Base-by-base conservation (phyloP, 1,140 invertebrate species). In the Heliothis virescens region DNA sequence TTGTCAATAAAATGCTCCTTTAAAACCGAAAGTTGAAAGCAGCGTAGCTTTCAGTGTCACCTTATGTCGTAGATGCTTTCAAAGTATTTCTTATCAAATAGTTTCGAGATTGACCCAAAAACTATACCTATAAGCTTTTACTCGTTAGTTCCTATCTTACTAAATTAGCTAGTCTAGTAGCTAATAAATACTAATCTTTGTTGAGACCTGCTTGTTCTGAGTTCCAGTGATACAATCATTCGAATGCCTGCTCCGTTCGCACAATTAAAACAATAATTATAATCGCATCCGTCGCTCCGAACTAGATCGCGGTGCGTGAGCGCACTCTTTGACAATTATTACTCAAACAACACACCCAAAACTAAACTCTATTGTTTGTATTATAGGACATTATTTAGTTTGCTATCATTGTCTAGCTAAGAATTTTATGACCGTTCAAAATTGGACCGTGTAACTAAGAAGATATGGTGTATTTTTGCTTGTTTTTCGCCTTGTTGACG, bases 221-320 rank as follows among this genome's bases (percentile, higher is more conserved):
- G 48, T 53, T 26, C 48, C 67, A 71, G 13, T 21, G 13, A 13
- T 15, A 50, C n/a, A 52, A 15, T 52, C 67, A 71, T 12, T n/a
- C 41, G 47, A 16, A 71, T 71, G 48, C 67, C 67, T 18, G 48
- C 16, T 47, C 12, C 16, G 48, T 71, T 71, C 67, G 67, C 67
- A 71, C 67, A 71, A 71, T 71, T 71, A 71, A 71, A 71, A 71
- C 67, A 71, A 71, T 71, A 11, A 71, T 71, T 29, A 71, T 71
- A 53, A 71, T 71, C 48, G 16, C 48, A 71, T n/a, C 21, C 67
- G 48, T 50, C 9, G 67, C 48, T 52, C 15, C 48, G 0, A 71
- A 71, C 48, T 71, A 71, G 67, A 71, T 18, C 67, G 67, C 67
- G 9, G 48, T 71, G 67, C 67, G 67, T 71, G 21, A 7, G 67